Evolutionary conservation across 2,888 invertebrate species (phyloP).

Genomic region (Odontothrips loti): DNA sequence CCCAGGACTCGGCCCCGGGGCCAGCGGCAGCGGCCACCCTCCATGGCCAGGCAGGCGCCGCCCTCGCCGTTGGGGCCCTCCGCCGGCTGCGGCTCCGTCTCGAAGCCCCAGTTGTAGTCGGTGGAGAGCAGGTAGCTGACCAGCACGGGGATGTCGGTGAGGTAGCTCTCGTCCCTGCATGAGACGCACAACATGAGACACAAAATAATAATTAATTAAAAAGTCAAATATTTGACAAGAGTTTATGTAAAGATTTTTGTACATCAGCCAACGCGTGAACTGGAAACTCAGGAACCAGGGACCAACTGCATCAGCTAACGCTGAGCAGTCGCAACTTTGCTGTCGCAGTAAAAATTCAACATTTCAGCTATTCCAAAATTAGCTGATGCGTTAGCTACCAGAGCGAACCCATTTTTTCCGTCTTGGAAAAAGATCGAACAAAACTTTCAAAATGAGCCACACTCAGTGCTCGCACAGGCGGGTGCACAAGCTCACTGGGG

Average conservation of each 20-base stretch:
- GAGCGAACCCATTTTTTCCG: too few species aligned
- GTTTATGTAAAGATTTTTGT: neutral
- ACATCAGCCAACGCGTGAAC: too few species aligned
- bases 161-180: slow-evolving; percentile 49
- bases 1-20: slow-evolving; percentile 51
- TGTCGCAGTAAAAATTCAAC: too few species aligned
- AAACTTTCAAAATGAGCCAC: too few species aligned
- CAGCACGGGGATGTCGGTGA: slow-evolving; percentile 50
- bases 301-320: too few species aligned
- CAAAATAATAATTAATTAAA: neutral
- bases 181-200: slow-evolving; percentile 36
- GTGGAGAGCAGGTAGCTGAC: slow-evolving; percentile 44
- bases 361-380: too few species aligned
- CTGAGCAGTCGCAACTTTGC: too few species aligned
- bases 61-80: slow-evolving; percentile 42
- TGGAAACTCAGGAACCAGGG: too few species aligned
- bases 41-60: slow-evolving; percentile 42
- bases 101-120: slow-evolving; percentile 47
- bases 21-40: slow-evolving; percentile 43
- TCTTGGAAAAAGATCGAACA: too few species aligned
- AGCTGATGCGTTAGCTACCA: too few species aligned
- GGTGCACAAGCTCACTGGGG: neutral
- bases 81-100: slow-evolving; percentile 45
- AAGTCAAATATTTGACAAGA: neutral
- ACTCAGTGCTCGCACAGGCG: neutral